These are phyloP conservation scores for Platycheirus rosarum DNA, from an alignment of 2,888 invertebrate species.

Conservation along the genomic window DNA sequence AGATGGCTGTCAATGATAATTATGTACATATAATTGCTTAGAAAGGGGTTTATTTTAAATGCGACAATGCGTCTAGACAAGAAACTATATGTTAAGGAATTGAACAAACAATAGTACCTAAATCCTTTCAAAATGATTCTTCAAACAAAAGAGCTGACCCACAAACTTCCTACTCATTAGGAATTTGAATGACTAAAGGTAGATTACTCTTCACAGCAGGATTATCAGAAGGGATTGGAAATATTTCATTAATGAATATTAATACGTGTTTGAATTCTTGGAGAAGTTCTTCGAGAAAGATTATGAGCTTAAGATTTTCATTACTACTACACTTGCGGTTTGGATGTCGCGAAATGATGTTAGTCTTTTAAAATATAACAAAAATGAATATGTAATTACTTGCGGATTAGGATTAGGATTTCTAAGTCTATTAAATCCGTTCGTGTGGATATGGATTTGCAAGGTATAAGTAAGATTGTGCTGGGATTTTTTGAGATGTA, in stretches of 20 bases:
- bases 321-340: slow-evolving; percentile 8
- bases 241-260: slow-evolving; percentile 49
- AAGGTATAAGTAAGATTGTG: not conserved
- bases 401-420: not conserved
- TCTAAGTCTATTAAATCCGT: slow-evolving; percentile 38
- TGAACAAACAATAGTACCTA: slow-evolving; percentile 3
- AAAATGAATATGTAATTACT: not conserved
- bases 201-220: slow-evolving; percentile 33
- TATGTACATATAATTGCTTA: too few species aligned
- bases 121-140: slow-evolving; percentile 58
- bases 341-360: slow-evolving; percentile 12
- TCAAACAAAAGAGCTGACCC: slow-evolving; percentile 35
- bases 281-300: slow-evolving; percentile 41
- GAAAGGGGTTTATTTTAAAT: not conserved
- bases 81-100: too few species aligned
- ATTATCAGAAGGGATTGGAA: slow-evolving; percentile 38
- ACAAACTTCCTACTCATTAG: slow-evolving; percentile 63
- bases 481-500: too few species aligned
- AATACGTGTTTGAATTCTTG: slow-evolving; percentile 3
- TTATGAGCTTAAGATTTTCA: slow-evolving; percentile 47
- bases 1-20: slow-evolving; percentile 35
- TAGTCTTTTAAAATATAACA: slow-evolving; percentile 23
- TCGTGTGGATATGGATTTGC: slow-evolving; percentile 8
- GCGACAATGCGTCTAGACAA: too few species aligned
- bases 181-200: slow-evolving; percentile 25